Evolutionary conservation across 2,888 invertebrate genomes (phyloP).

Genomic region (Andrena dorsata): DNA sequence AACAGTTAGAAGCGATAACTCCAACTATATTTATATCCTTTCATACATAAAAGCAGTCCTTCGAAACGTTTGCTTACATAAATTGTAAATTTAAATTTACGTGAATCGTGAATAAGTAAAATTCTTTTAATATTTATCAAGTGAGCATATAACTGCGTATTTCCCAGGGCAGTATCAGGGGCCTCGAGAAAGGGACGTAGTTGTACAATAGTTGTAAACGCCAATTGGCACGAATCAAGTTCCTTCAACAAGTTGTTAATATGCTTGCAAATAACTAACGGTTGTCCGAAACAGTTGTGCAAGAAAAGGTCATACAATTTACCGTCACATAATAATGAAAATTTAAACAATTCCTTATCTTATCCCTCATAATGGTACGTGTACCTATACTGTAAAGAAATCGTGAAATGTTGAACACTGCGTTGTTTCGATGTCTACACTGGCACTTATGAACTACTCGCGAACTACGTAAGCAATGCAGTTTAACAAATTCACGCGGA

Average conservation of each 20-base stretch:
- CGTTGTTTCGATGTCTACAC: no score
- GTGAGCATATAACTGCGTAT: background rate
- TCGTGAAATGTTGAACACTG: background rate
- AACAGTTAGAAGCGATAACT: no score
- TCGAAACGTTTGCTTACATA: background rate
- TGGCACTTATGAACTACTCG: background rate
- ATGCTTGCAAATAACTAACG: background rate
- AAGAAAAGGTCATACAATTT: background rate
- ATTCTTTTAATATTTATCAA: background rate
- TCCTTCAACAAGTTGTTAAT: background rate
- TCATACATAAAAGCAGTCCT: background rate
- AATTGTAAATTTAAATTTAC: background rate
- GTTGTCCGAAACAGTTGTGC: background rate
- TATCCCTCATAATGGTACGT: no score
- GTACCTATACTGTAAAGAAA: background rate
- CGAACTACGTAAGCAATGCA: background rate
- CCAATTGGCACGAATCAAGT: conserved; percentile 3
- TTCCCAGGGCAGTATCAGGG: background rate
- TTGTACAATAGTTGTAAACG: background rate
- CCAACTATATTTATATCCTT: no score
- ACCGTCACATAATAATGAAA: background rate
- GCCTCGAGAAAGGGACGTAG: background rate
- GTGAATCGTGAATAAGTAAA: background rate
- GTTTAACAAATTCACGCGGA: no score
- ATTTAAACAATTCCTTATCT: background rate